Evolutionary conservation across 2,888 invertebrate genomes (phyloP).

Genomic region (Sarcophaga subvicina): DNA sequence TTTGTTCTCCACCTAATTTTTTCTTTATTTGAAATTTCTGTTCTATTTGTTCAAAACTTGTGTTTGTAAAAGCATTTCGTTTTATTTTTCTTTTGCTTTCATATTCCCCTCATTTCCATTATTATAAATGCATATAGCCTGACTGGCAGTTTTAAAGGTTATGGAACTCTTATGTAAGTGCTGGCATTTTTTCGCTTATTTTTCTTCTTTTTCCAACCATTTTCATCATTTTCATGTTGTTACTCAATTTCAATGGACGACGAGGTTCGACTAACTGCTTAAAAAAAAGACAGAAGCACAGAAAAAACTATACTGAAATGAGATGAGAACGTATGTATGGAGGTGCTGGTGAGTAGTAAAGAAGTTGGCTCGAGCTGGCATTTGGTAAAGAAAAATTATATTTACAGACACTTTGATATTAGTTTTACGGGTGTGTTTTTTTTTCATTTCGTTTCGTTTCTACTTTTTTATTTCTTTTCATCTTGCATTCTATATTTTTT

Average conservation of each 20-base stretch:
- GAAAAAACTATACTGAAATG: no score
- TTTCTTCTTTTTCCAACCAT: constrained; percentile 1
- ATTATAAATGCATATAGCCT: constrained; percentile 22
- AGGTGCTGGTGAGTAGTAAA: constrained; percentile 7
- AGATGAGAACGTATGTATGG: no score
- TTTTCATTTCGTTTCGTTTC: neutral
- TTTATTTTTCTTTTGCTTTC: constrained; percentile 24
- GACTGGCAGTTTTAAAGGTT: constrained; percentile 59
- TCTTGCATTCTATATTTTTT: neutral
- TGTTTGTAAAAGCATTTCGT: neutral
- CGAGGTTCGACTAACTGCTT: constrained; percentile 27
- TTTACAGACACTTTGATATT: constrained; percentile 67
- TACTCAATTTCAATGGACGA: constrained; percentile 56
- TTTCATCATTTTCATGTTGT: constrained; percentile 56
- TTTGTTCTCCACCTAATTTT: neutral
- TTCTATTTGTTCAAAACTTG: constrained; percentile 55
- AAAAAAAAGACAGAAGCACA: no score
- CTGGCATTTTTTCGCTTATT: constrained; percentile 20
- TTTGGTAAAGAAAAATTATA: constrained; percentile 63
- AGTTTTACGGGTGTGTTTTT: constrained; percentile 44
- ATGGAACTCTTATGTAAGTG: constrained; percentile 66
- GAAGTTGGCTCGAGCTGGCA: constrained; percentile 27
- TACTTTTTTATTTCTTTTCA: constrained; percentile 16
- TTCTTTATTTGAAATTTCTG: constrained; percentile 8
- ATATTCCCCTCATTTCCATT: neutral